Conservation (phyloP, 2,113 vertebrate genomes). For the Brienomyrus brachyistius region DNA sequence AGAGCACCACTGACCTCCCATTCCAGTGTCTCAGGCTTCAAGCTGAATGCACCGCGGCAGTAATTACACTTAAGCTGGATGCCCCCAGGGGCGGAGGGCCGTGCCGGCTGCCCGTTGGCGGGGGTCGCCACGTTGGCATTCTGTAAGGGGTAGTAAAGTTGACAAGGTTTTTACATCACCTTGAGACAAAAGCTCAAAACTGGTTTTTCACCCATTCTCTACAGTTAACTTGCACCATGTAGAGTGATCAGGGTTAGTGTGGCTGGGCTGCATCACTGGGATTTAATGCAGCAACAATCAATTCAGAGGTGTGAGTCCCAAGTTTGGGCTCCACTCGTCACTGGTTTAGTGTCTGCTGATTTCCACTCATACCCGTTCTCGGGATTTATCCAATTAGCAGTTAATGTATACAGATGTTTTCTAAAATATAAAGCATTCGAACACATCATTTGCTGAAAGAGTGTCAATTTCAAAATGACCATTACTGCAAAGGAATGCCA, state of each 20-base stretch:
- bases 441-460: background rate
- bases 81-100: constrained; percentile 60
- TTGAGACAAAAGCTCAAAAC: background rate
- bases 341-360: background rate
- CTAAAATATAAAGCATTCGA: background rate
- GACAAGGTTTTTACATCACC: background rate
- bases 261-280: background rate
- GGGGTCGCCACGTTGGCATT: constrained; percentile 77
- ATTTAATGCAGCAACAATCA: background rate
- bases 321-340: background rate
- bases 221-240: background rate
- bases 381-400: background rate
- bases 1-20: constrained; percentile 77
- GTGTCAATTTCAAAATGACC: background rate
- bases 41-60: constrained; percentile 83
- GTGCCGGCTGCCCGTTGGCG: constrained; percentile 77
- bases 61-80: constrained; percentile 94
- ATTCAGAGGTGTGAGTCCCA: background rate
- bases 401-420: background rate
- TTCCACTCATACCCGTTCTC: background rate
- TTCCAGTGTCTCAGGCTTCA: constrained; percentile 89
- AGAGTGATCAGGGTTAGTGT: background rate
- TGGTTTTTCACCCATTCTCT: background rate
- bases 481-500: background rate
- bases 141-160: constrained; percentile 46